Evolutionary conservation across 2,888 invertebrate genomes (phyloP).

Genomic region (Orthosia cruda): DNA sequence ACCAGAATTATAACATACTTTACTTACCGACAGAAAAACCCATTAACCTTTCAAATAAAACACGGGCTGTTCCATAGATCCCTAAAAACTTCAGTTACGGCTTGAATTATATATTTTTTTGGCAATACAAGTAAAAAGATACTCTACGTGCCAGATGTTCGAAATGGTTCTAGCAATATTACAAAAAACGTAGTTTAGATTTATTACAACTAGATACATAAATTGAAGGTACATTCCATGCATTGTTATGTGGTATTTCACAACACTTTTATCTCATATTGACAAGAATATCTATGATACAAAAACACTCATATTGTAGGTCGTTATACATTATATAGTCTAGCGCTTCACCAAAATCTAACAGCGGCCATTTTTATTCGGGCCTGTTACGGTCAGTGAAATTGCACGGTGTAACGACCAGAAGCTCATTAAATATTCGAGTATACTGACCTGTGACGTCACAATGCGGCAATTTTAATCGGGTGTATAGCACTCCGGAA

Average conservation of each 20-base stretch:
- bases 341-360: not conserved
- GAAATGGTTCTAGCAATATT: slow-evolving; percentile 35
- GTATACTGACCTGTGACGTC: slow-evolving; percentile 6
- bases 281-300: no score
- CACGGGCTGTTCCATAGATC: slow-evolving; percentile 20
- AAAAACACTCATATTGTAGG: no score
- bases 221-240: no score
- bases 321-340: not conserved
- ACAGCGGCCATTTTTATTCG: slow-evolving; percentile 17
- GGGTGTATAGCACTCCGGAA: not conserved
- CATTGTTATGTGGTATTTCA: no score
- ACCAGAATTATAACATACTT: slow-evolving; percentile 1
- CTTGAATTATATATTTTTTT: slow-evolving; percentile 38
- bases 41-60: slow-evolving; percentile 35
- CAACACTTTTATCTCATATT: no score
- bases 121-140: slow-evolving; percentile 39
- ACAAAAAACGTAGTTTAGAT: not conserved
- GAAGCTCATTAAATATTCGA: slow-evolving; percentile 11
- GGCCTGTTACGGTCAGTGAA: slow-evolving; percentile 2
- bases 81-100: slow-evolving; percentile 39
- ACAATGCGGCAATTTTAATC: slow-evolving; percentile 4
- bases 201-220: no score
- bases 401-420: not conserved
- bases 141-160: slow-evolving; percentile 44
- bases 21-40: slow-evolving; percentile 12